phyloP scores from a whole-genome alignment of 1,140 invertebrate species.

The Nixonia krombeini region DNA sequence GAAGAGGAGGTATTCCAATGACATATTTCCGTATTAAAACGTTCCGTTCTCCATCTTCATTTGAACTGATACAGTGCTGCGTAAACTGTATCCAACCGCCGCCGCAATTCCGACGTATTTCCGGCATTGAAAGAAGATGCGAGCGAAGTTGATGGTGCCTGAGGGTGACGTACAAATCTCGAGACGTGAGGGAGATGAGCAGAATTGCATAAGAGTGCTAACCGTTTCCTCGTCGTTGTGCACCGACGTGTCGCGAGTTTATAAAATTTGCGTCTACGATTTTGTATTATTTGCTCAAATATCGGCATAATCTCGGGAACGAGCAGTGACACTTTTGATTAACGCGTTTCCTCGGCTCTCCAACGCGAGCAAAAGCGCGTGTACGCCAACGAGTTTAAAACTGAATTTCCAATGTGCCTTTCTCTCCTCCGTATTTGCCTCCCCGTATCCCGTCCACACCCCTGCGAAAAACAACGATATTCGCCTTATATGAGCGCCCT shows the following conservation, averaged over 20 bases:
- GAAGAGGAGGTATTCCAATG: too few relatives aligned
- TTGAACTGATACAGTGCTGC: too few relatives aligned
- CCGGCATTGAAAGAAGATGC: neutral
- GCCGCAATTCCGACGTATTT: neutral
- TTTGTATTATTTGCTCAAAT: constrained; percentile 62
- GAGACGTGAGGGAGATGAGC: neutral
- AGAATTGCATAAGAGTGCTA: neutral
- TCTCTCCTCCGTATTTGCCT: constrained; percentile 1
- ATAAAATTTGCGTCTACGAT: constrained; percentile 48
- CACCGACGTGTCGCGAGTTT: constrained; percentile 39
- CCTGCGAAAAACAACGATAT: too few relatives aligned
- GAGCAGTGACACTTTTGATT: constrained; percentile 55
- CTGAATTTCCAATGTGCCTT: constrained; percentile 42
- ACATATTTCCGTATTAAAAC: too few relatives aligned
- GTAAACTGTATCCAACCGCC: too few relatives aligned
- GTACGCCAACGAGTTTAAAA: constrained; percentile 50
- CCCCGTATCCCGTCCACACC: too few relatives aligned
- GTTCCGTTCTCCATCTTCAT: too few relatives aligned
- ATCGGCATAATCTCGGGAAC: constrained; percentile 59
- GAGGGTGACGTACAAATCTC: neutral
- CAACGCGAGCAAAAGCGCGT: constrained; percentile 29
- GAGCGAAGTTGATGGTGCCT: neutral
- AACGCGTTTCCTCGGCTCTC: constrained; percentile 40
- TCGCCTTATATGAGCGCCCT: neutral
- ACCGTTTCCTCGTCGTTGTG: constrained; percentile 2